Evolutionary conservation across 2,888 invertebrate species (phyloP).

Genomic region (Acanthopleura granulata): DNA sequence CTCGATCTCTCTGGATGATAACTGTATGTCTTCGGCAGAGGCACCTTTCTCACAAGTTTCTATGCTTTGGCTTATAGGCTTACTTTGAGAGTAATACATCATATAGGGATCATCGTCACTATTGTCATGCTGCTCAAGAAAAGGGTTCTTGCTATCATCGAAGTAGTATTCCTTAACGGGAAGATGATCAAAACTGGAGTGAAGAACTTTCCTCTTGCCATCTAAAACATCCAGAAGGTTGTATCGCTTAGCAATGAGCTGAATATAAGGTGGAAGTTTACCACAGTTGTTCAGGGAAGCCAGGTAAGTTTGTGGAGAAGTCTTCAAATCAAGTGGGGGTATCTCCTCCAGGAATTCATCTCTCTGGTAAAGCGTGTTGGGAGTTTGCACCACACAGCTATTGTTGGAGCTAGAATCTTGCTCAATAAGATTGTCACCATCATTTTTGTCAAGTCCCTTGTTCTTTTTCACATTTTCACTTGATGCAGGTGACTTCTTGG

Average conservation of each 20-base stretch:
- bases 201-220: slow-evolving; percentile 7
- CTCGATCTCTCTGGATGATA: neutral
- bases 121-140: neutral
- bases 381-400: no score
- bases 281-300: slow-evolving; percentile 36
- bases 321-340: neutral
- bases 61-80: neutral
- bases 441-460: no score
- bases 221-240: slow-evolving; percentile 29
- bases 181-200: slow-evolving; percentile 2
- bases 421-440: no score
- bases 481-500: neutral
- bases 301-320: slow-evolving; percentile 30
- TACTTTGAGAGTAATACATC: neutral
- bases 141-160: neutral
- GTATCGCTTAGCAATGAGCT: slow-evolving; percentile 40
- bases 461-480: no score
- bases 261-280: slow-evolving; percentile 43
- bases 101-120: neutral
- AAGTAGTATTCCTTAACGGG: neutral
- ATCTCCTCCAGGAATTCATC: no score
- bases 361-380: no score
- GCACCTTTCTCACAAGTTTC: neutral
- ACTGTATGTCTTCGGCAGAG: neutral
- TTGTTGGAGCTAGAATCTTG: no score